Percentiles rank a stretch among this genome's conserved stretches.
These are phyloP conservation scores for Ciconia boyciana DNA, from an alignment of 2,113 vertebrate species.

Conservation along the genomic window DNA sequence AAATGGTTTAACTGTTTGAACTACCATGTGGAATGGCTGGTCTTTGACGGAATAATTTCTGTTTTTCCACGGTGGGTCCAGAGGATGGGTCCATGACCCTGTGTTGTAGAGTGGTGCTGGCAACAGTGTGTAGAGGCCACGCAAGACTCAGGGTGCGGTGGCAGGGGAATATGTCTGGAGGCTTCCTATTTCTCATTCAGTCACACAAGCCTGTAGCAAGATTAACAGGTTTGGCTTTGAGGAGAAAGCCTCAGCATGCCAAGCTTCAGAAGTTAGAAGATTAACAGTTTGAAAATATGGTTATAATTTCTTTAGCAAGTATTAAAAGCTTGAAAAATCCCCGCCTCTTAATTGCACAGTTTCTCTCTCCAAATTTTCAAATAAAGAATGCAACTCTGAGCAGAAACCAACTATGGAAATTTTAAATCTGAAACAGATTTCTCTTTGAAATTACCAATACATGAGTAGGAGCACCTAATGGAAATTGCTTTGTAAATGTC, in stretches of 20 bases:
- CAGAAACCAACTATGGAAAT: neutral
- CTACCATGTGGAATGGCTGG: neutral
- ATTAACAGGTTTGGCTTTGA: neutral
- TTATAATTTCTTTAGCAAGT: neutral
- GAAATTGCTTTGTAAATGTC: neutral
- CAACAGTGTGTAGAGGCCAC: neutral
- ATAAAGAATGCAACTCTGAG: neutral
- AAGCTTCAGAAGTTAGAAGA: neutral
- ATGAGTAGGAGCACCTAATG: neutral
- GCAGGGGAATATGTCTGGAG: accelerated
- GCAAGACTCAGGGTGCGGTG: neutral
- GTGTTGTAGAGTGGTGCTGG: neutral
- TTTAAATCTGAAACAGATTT: neutral
- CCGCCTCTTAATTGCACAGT: neutral
- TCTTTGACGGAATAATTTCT: neutral
- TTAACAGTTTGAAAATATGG: neutral
- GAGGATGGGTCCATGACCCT: neutral
- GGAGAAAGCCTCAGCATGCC: neutral
- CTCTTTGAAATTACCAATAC: neutral
- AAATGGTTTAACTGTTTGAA: neutral
- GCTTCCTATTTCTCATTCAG: neutral
- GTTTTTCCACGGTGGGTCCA: neutral
- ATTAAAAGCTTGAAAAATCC: neutral
- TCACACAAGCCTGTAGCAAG: neutral
- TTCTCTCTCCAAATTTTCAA: neutral